Base-by-base conservation (phyloP, 1,140 invertebrate species). In the Bombus soroeensis region DNA sequence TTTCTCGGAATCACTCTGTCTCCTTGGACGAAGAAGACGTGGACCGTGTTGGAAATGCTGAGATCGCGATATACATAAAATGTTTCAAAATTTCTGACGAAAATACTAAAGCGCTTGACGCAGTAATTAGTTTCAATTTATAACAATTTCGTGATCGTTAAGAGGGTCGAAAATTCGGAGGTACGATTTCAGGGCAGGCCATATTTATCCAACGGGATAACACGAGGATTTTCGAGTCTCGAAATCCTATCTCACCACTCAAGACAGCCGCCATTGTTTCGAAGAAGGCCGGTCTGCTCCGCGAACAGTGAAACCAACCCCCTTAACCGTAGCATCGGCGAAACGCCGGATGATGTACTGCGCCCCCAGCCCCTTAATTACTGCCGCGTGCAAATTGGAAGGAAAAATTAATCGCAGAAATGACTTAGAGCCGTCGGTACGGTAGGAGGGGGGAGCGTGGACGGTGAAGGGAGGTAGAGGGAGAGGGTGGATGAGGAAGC, bases 331-430 rank as follows among this genome's bases (percentile, higher is more conserved):
- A 87, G 88, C 76, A 85, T 92, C 89, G 91, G 88, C 90, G 89
- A 89, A 90, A 91, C 88, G 91, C 85, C 89, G 93, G 93, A 95
- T 95, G 94, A 95, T 95, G 94, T 94, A 95, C 92, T 93, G 94
- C 94, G 92, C 91, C 91, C 83, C 88, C 92, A 92, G 93, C 92
- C 93, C 94, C 95, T 95, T 95, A 95, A 95, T 95, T 95, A 95
- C 95, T 95, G 94, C 94, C 95, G 95, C 94, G 95, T 95, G 95
- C 95, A 95, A 95, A 95, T 95, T 95, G 95, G 94, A 95, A 95
- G 95, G 94, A 95, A 95, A 95, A 95, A 95, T 95, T 95, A 95
- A 95, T 95, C 95, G 95, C 94, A 95, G 94, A 95, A 95, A 95
- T 95, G 95, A 95, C 95, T 95, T 95, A 95, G 94, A 95, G 94